These are phyloP conservation scores for Peucedramus taeniatus DNA, from an alignment of 2,113 vertebrate genomes.

Conservation along the genomic window DNA sequence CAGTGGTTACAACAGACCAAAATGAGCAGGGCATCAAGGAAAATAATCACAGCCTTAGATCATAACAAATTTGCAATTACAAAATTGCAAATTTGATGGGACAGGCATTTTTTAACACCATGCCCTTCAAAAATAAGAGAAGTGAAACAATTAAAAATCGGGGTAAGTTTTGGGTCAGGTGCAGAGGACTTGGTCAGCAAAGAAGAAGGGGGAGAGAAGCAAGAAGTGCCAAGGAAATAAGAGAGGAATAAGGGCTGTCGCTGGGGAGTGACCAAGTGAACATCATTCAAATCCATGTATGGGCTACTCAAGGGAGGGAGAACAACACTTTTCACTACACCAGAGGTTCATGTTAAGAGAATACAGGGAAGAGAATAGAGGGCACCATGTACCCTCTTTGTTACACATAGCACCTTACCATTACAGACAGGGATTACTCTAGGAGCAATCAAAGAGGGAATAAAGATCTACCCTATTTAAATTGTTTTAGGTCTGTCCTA, in stretches of 20 bases:
- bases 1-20: neutral
- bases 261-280: fast-evolving
- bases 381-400: neutral
- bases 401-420: neutral
- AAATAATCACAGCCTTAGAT: neutral
- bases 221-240: neutral
- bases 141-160: neutral
- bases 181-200: neutral
- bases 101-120: neutral
- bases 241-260: neutral
- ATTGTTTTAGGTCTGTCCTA: neutral
- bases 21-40: neutral
- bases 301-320: neutral
- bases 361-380: neutral
- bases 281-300: neutral
- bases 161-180: neutral
- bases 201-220: neutral
- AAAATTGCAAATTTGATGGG: neutral
- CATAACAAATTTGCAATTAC: neutral
- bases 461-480: neutral
- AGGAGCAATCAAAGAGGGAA: neutral
- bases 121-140: neutral
- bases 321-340: neutral
- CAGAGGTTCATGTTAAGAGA: neutral
- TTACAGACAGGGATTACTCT: neutral